Evolutionary conservation across 2,113 vertebrate genomes (phyloP), one percentile per base, ranked within the genome.

Genomic region (Pelmatolapia mariae): DNA sequence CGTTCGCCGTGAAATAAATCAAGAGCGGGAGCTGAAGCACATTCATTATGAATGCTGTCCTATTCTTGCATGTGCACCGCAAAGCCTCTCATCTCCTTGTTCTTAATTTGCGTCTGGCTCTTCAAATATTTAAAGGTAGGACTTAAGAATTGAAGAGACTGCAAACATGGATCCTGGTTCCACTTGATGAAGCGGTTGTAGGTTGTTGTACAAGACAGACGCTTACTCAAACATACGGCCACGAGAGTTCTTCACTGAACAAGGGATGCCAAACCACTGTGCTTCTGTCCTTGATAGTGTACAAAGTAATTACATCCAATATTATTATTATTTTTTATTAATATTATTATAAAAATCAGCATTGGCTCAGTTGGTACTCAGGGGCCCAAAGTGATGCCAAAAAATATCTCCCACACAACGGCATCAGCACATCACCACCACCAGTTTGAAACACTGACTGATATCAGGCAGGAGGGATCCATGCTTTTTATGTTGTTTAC

Each of bases 81-180:
- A 53, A 63, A 8, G 82, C 80, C 85, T 38, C 66, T 82, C 81
- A 3, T 83, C 89, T 87, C 71, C 84, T 86, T 78, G 63, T 79
- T 91, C 88, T 71, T 89, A 87, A 89, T 89, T 89, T 22, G 15
- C 56, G 89, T 88, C 86, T 85, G 84, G 36, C 88, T 94, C 86
- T 89, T 95, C 81, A 94, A 95, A 94, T 95, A 95, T 95, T 95
- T 90, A 94, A 92, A 82, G 68, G 47, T 57, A 84, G 88, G 83
- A 87, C 87, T 93, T 88, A 66, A 86, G 88, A 89, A 88, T 31
- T 83, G 88, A 92, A 93, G 85, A 84, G 89, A 88, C 92, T 83
- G 86, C 91, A 90, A 94, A 94, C 92, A 88, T 13, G 85, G 83
- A 83, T 84, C 66, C 87, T 56, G 13, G 71, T 43, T 47, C 53